Evolutionary conservation across 2,797 vertebrate genomes (phyloP).

Genomic region (Pseudochirops corinnae): DNA sequence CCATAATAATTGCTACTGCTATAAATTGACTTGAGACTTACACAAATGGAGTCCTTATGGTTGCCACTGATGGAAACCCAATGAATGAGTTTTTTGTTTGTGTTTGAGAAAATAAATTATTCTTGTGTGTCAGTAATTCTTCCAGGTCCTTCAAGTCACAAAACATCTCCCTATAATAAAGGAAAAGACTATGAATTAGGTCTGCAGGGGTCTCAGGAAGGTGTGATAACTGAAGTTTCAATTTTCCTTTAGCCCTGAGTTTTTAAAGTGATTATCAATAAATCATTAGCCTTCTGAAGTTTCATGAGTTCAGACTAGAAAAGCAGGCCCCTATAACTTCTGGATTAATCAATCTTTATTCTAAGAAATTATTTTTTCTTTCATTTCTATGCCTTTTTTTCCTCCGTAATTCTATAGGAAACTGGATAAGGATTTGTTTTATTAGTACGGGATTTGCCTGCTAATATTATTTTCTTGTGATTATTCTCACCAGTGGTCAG

Average conservation of each 20-base stretch:
- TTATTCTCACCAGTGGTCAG: neutral
- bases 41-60: neutral
- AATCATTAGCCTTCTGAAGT: neutral
- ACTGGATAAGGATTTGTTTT: neutral
- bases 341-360: neutral
- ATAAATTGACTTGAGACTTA: conserved; percentile 35
- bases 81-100: neutral
- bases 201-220: neutral
- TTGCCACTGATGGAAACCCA: neutral
- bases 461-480: neutral
- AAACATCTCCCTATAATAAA: neutral
- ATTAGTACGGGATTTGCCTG: neutral
- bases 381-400: neutral
- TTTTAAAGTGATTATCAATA: neutral
- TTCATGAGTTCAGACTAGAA: neutral
- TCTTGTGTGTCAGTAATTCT: neutral
- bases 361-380: neutral
- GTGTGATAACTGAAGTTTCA: neutral
- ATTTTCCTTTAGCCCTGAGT: neutral
- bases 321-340: neutral
- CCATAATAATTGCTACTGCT: conserved; percentile 4
- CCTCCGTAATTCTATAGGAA: neutral
- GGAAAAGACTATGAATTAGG: neutral
- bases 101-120: neutral
- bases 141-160: neutral